These are phyloP conservation scores for Notechis scutatus DNA, from an alignment of 2,113 vertebrate species.

Conservation along the genomic window DNA sequence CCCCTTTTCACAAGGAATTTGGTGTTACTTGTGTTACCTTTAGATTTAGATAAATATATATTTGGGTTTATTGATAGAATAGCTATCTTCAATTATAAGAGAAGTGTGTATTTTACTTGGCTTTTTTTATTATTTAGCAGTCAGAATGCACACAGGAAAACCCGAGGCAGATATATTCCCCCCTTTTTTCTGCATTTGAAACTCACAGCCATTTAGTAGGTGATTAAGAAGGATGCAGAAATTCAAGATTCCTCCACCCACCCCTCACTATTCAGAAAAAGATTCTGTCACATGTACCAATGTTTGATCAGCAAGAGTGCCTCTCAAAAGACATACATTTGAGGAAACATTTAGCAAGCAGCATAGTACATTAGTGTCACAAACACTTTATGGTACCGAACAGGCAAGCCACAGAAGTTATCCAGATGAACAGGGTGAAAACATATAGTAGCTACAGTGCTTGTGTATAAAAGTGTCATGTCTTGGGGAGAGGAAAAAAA, in stretches of 20 bases:
- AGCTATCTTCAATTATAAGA: neutral
- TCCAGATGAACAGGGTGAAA: conserved; percentile 29
- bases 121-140: neutral
- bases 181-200: accelerated
- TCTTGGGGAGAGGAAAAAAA: conserved; percentile 12
- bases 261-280: neutral
- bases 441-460: conserved; percentile 15
- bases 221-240: accelerated
- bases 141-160: neutral
- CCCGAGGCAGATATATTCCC: accelerated
- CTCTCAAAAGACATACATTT: neutral
- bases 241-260: neutral
- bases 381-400: neutral
- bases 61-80: neutral
- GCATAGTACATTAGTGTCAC: accelerated
- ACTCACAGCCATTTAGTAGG: neutral
- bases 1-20: neutral
- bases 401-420: conserved; percentile 32
- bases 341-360: conserved; percentile 7
- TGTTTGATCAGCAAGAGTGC: conserved; percentile 14
- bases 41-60: neutral
- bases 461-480: conserved; percentile 1
- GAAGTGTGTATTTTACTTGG: neutral
- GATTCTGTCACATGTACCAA: neutral
- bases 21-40: neutral